Conservation (phyloP, 1,140 invertebrate genomes). For the Whitmania pigra region DNA sequence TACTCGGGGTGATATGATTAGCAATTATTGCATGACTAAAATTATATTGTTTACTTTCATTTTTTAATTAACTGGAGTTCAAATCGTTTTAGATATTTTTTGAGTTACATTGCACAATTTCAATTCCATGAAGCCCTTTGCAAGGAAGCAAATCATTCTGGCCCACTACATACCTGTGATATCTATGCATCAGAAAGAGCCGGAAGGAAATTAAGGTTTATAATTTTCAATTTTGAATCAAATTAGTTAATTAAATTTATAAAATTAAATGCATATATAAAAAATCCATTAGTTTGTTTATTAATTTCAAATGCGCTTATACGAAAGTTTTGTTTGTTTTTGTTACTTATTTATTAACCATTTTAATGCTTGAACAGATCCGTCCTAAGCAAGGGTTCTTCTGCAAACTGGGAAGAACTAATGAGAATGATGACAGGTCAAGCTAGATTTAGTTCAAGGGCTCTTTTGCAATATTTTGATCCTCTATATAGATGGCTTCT, state of each 20-base stretch:
- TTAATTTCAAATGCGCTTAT: no score
- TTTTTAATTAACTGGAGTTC: neutral
- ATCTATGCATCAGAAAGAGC: constrained; percentile 67
- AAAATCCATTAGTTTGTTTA: no score
- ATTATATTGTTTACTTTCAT: neutral
- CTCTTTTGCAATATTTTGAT: no score
- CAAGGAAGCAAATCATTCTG: constrained; percentile 57
- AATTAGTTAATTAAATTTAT: constrained; percentile 10
- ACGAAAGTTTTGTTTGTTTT: constrained; percentile 22
- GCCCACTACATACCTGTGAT: constrained; percentile 75
- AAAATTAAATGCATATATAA: no score
- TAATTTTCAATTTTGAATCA: constrained; percentile 12
- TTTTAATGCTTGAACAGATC: constrained; percentile 44
- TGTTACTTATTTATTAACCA: neutral
- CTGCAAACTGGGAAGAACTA: constrained; percentile 61
- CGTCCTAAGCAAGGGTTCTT: constrained; percentile 60
- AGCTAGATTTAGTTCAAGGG: constrained; percentile 49
- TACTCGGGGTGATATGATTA: constrained; percentile 32
- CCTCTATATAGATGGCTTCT: no score
- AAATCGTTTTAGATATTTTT: constrained; percentile 32
- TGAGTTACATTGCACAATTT: constrained; percentile 73
- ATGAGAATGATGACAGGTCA: constrained; percentile 61
- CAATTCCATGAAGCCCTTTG: constrained; percentile 78
- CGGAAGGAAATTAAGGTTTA: constrained; percentile 44
- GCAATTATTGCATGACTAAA: neutral